Conservation (phyloP, 2,113 vertebrate species). For the Myrmecobius fasciatus region DNA sequence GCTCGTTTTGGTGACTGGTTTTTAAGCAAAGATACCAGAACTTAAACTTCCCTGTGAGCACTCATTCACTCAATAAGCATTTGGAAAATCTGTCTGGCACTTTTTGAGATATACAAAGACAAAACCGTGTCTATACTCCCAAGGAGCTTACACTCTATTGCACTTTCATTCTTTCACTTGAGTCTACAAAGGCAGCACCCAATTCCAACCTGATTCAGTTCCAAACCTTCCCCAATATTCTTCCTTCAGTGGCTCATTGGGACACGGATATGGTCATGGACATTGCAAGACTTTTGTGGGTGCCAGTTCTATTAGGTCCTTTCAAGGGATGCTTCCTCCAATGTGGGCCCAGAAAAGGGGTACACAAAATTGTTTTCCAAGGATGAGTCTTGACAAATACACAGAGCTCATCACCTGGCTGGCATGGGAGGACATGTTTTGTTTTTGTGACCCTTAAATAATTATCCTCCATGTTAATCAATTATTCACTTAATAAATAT, state of each 20-base stretch:
- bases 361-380: neutral
- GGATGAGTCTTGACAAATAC: neutral
- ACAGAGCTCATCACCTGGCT: neutral
- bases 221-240: neutral
- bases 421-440: neutral
- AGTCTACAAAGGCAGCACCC: neutral
- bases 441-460: neutral
- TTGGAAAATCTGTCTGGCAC: neutral
- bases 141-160: neutral
- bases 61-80: neutral
- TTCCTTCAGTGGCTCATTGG: neutral
- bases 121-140: neutral
- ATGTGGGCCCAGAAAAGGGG: neutral
- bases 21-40: neutral
- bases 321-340: neutral
- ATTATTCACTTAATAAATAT: neutral
- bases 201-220: neutral
- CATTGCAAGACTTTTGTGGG: neutral
- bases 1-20: neutral
- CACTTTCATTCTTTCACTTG: neutral
- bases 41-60: neutral
- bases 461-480: neutral
- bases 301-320: neutral
- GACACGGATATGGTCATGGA: neutral
- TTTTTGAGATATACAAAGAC: neutral